Percentiles rank a stretch among this genome's conserved stretches.
These are phyloP conservation scores for Eospalax fontanierii DNA, from an alignment of 2,797 vertebrate species.

Conservation along the genomic window DNA sequence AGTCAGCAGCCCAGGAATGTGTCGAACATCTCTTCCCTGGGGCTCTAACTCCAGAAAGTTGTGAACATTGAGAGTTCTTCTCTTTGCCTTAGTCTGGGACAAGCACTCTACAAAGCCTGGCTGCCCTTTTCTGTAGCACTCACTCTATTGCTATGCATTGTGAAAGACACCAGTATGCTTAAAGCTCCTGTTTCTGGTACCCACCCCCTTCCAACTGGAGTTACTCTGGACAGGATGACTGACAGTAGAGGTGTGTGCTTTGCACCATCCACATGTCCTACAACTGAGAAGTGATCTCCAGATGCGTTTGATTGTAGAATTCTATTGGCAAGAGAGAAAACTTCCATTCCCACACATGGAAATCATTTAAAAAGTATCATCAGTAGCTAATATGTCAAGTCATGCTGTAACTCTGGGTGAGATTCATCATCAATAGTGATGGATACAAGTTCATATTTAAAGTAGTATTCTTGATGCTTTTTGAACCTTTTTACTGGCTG, in stretches of 20 bases:
- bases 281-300: neutral
- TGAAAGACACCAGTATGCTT: neutral
- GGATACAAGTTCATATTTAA: neutral
- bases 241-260: neutral
- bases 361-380: constrained; percentile 4
- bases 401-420: neutral
- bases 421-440: neutral
- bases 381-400: constrained; percentile 2
- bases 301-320: constrained; percentile 30
- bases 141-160: neutral
- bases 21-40: constrained; percentile 55
- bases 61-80: constrained; percentile 56
- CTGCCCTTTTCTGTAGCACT: neutral
- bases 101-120: neutral
- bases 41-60: constrained; percentile 60
- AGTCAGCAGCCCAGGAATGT: constrained; percentile 68
- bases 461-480: neutral
- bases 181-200: neutral
- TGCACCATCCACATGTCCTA: neutral
- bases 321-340: neutral
- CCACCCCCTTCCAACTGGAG: neutral
- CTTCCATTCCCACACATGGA: neutral
- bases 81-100: constrained; percentile 46
- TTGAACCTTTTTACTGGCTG: neutral
- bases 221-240: neutral